These are phyloP conservation scores for Drosophila anomalata DNA, from an alignment of 2,888 invertebrate species.

Conservation along the genomic window DNA sequence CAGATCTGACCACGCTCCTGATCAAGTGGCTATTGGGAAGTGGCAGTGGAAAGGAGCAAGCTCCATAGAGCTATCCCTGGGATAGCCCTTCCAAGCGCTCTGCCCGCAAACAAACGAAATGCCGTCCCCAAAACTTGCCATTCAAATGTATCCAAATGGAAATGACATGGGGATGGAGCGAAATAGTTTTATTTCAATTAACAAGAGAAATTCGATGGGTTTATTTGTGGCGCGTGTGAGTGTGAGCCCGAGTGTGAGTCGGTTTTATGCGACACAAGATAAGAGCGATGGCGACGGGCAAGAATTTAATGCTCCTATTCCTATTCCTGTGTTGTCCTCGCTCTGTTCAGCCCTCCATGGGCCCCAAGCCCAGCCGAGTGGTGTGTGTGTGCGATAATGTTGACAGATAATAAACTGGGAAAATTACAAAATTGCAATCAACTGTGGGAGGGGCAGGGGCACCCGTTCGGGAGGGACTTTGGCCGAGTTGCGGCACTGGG, in stretches of 20 bases:
- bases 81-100: not conserved
- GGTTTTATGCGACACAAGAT: conserved; percentile 75
- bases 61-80: too few species aligned
- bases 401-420: conserved; percentile 79
- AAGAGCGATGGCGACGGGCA: conserved; percentile 71
- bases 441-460: conserved; percentile 24
- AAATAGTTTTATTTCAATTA: conserved; percentile 79
- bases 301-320: conserved; percentile 61
- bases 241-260: conserved; percentile 4
- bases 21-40: too few species aligned
- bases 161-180: conserved; percentile 16
- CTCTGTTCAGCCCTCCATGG: conserved; percentile 23
- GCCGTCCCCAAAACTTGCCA: not conserved
- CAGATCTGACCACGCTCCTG: too few species aligned
- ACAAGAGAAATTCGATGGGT: conserved; percentile 79
- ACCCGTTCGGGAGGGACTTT: conserved; percentile 44
- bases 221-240: conserved; percentile 65
- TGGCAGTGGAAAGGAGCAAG: too few species aligned
- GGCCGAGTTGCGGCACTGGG: conserved; percentile 56
- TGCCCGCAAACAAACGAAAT: conserved; percentile 19
- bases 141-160: not conserved
- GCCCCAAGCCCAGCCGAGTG: conserved; percentile 4
- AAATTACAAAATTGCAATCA: conserved; percentile 79
- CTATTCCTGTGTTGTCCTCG: conserved; percentile 5
- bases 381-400: conserved; percentile 71